These are phyloP conservation scores for Hypocryptadius cinnamomeus DNA, from an alignment of 2,113 vertebrate genomes.

Conservation along the genomic window DNA sequence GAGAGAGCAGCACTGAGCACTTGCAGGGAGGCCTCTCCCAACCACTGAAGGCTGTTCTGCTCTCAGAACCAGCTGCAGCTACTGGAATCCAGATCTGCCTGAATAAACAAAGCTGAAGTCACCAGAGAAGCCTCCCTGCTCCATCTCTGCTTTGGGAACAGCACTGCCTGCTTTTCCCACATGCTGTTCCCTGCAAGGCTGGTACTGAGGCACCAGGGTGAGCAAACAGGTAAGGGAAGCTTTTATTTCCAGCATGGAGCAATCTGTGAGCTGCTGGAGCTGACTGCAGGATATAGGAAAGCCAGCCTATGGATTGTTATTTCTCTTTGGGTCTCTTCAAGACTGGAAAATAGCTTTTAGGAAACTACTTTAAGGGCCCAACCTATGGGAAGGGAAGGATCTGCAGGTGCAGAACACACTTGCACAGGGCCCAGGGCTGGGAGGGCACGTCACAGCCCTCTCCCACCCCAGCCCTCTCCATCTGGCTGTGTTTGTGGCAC, in stretches of 20 bases:
- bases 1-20: not conserved
- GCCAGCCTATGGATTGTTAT: not conserved
- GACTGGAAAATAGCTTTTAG: not conserved
- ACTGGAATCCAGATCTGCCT: constrained; percentile 7
- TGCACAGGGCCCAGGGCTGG: not conserved
- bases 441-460: not conserved
- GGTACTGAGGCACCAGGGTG: not conserved
- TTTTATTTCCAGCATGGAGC: not conserved
- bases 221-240: not conserved
- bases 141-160: constrained; percentile 9
- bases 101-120: constrained; percentile 28
- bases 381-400: not conserved
- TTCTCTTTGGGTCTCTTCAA: not conserved
- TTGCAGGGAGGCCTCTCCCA: not conserved
- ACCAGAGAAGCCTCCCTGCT: constrained; percentile 24
- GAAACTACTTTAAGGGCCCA: not conserved
- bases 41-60: not conserved
- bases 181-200: not conserved
- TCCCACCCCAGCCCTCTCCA: not conserved
- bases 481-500: not conserved
- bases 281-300: not conserved
- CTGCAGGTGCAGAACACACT: not conserved
- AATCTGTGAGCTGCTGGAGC: not conserved
- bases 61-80: not conserved
- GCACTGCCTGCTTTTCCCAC: constrained; percentile 24